A percentile compares a stretch with the other conserved stretches of the same genome.
Evolutionary conservation across 2,113 vertebrate genomes (phyloP).

Genomic region (Melanostigma gelatinosum): DNA sequence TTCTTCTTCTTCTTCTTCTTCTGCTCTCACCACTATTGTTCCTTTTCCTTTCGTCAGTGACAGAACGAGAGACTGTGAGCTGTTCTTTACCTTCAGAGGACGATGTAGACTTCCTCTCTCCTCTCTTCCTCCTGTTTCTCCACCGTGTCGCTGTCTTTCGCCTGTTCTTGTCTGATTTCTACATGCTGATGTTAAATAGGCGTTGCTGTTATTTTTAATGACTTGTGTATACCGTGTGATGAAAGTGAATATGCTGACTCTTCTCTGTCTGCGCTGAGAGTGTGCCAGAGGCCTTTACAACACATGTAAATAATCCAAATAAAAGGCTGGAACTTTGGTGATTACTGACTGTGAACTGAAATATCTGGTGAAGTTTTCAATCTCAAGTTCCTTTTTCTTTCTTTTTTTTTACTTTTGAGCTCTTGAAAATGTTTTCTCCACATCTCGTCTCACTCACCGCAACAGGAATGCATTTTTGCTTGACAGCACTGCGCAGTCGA

Average conservation of each 20-base stretch:
- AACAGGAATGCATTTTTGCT: background rate
- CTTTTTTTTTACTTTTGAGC: background rate
- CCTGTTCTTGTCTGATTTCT: constrained; percentile 59
- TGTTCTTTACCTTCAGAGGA: background rate
- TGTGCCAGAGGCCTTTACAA: constrained; percentile 62
- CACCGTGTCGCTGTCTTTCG: background rate
- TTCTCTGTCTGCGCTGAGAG: constrained; percentile 61
- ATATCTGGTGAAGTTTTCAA: background rate
- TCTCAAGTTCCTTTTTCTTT: background rate
- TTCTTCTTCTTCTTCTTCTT: background rate
- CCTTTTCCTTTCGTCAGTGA: too few relatives aligned
- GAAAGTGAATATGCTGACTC: constrained; percentile 29
- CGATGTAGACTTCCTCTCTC: background rate
- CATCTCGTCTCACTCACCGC: background rate
- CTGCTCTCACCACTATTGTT: background rate
- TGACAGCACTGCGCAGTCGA: background rate
- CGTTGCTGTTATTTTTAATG: constrained; percentile 70
- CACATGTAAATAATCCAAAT: constrained; percentile 76
- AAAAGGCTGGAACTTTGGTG: constrained; percentile 43
- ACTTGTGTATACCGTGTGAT: constrained; percentile 54
- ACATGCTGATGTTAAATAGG: constrained; percentile 57
- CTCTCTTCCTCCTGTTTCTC: background rate
- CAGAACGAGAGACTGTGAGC: too few relatives aligned
- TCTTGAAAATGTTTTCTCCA: background rate
- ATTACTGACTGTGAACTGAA: background rate